These are phyloP conservation scores for Struthio camelus DNA, from an alignment of 2,113 vertebrate genomes.

Conservation along the genomic window DNA sequence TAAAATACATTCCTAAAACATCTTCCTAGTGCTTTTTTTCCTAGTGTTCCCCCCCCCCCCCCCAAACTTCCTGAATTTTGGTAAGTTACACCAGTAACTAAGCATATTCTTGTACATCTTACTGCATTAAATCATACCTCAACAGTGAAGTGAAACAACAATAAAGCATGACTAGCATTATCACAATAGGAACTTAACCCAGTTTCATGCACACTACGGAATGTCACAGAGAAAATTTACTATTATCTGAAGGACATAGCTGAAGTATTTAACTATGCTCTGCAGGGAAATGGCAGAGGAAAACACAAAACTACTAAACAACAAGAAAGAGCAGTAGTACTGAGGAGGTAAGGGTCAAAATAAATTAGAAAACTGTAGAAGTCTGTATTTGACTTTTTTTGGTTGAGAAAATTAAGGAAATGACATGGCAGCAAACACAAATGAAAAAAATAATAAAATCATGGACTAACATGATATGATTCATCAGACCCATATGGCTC, in stretches of 20 bases:
- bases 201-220: not conserved
- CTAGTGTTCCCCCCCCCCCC: not conserved
- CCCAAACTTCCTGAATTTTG: not conserved
- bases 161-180: not conserved
- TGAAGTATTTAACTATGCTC: slow-evolving; percentile 15
- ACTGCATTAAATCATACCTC: not conserved
- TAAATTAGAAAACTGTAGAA: not conserved
- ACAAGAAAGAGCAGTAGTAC: slow-evolving; percentile 3
- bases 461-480: not conserved
- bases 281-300: slow-evolving; percentile 9
- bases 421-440: slow-evolving; percentile 9
- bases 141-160: not conserved
- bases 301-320: not conserved
- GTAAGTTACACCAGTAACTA: not conserved
- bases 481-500: not conserved
- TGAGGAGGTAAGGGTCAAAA: not conserved
- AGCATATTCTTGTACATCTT: not conserved
- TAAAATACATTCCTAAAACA: not conserved
- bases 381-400: not conserved
- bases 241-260: not conserved
- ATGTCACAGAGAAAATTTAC: not conserved
- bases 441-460: slow-evolving; percentile 48
- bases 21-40: not conserved
- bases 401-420: slow-evolving; percentile 48
- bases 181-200: not conserved